Evolutionary conservation across 2,888 invertebrate genomes (phyloP).

Genomic region (Camptogramma bilineatum): DNA sequence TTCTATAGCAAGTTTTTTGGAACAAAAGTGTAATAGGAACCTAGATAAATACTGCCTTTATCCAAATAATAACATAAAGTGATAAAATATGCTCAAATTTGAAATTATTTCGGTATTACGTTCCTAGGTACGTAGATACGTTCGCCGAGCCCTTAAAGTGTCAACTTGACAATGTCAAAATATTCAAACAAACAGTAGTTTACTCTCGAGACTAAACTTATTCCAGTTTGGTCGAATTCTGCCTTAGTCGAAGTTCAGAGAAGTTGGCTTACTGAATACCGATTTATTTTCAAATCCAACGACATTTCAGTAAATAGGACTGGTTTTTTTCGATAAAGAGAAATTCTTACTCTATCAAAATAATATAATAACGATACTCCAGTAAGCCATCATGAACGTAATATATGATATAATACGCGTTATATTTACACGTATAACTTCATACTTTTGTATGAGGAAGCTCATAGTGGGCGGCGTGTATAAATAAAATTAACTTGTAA

Average conservation of each 20-base stretch:
- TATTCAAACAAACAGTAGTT: no score
- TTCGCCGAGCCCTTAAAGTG: no score
- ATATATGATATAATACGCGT: constrained; percentile 50
- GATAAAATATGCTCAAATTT: no score
- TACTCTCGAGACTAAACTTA: no score
- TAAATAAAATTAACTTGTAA: constrained; percentile 67
- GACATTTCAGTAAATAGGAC: background rate
- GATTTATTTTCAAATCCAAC: constrained; percentile 23
- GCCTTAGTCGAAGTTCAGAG: background rate
- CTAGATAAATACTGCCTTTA: no score
- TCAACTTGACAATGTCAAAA: no score
- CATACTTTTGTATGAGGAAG: constrained; percentile 60
- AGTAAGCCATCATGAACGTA: constrained; percentile 7
- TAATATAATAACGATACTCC: constrained; percentile 4
- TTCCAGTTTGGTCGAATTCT: no score
- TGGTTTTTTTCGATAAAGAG: background rate
- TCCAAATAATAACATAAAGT: no score
- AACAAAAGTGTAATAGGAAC: no score
- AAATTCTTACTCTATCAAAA: background rate
- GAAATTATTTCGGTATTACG: no score
- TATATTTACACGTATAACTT: constrained; percentile 60
- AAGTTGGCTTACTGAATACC: constrained; percentile 1
- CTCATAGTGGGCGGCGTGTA: constrained; percentile 66
- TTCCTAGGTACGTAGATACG: no score
- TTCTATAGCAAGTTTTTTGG: no score